Conservation (phyloP, 2,113 vertebrate genomes). For the Notiomystis cincta region DNA sequence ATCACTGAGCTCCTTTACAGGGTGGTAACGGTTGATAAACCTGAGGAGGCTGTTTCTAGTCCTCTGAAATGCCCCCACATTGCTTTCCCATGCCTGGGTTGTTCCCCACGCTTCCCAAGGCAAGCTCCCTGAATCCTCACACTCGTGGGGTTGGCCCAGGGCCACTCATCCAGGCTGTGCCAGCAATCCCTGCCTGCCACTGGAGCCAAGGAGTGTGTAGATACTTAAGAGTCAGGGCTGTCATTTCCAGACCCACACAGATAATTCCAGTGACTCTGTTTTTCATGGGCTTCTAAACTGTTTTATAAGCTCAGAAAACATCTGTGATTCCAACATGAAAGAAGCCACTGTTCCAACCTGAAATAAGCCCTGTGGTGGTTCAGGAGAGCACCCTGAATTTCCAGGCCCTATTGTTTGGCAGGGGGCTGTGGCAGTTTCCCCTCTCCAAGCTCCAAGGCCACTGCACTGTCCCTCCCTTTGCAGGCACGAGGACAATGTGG, state of each 20-base stretch:
- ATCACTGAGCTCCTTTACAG: not conserved
- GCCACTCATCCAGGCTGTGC: not conserved
- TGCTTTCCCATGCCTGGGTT: accelerated
- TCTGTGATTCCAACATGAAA: not conserved
- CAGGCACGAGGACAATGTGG: constrained; percentile 68
- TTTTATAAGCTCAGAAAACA: not conserved
- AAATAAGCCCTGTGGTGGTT: not conserved
- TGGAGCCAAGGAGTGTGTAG: not conserved
- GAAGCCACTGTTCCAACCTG: not conserved
- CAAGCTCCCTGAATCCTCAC: not conserved
- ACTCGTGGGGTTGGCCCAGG: not conserved
- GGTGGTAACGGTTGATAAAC: not conserved
- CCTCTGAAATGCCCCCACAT: accelerated
- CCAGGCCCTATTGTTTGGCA: accelerated
- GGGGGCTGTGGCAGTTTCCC: not conserved
- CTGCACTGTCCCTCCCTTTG: not conserved
- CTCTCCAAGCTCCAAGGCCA: not conserved
- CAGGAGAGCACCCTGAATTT: not conserved
- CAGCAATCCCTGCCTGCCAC: not conserved
- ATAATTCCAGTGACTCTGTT: not conserved
- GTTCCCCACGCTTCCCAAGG: not conserved
- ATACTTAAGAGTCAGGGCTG: not conserved
- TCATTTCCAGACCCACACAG: not conserved
- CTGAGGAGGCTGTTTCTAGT: not conserved
- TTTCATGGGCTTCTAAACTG: not conserved